phyloP scores from a whole-genome alignment of 2,113 vertebrate genomes.

The Rhea americana region DNA sequence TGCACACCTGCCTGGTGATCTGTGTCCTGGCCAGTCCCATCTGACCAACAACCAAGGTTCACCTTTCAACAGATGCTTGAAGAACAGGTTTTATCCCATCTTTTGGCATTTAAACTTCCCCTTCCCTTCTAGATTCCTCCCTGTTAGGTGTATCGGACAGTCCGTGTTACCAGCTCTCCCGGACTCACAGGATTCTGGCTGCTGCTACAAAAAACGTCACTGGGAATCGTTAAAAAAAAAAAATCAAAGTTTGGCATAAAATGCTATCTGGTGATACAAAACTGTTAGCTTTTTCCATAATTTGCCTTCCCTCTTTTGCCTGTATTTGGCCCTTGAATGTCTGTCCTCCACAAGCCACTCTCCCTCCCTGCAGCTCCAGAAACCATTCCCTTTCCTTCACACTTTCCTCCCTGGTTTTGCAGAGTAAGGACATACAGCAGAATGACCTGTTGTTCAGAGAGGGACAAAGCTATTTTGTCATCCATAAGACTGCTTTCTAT shows the following conservation, averaged over 20 bases:
- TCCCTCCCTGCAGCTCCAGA: neutral
- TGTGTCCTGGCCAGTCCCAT: neutral
- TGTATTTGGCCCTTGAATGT: neutral
- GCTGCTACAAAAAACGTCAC: neutral
- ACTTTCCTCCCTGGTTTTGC: neutral
- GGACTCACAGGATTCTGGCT: neutral
- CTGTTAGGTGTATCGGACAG: neutral
- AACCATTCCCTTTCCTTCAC: neutral
- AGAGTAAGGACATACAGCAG: neutral
- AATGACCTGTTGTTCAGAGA: neutral
- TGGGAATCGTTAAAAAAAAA: neutral
- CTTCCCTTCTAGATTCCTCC: neutral
- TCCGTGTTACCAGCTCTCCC: neutral
- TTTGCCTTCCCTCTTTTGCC: neutral
- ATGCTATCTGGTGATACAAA: neutral
- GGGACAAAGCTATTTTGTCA: neutral
- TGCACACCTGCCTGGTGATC: neutral
- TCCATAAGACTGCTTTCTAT: neutral
- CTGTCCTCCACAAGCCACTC: neutral
- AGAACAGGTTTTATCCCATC: neutral
- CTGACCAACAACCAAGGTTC: neutral
- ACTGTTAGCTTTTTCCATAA: neutral
- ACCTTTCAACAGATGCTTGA: no score
- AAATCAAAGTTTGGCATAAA: neutral
- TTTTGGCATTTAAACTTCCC: neutral